Percentiles rank a stretch among this genome's conserved stretches.
These are phyloP conservation scores for Pharmacophagus antenor DNA, from an alignment of 2,888 invertebrate species.

Conservation along the genomic window DNA sequence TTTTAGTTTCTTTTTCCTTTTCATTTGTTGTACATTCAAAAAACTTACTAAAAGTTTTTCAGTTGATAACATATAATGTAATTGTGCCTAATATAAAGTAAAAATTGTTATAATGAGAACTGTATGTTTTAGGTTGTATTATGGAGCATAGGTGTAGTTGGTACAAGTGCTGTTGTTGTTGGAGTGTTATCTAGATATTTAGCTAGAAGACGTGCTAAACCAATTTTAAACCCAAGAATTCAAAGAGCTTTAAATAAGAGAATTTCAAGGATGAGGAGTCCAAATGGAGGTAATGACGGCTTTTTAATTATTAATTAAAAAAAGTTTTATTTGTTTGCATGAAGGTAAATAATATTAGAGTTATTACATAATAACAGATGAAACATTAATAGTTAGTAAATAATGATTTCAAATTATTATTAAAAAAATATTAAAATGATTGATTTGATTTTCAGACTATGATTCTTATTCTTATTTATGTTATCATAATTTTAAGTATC, in stretches of 20 bases:
- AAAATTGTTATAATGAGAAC: background rate
- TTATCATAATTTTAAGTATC: background rate
- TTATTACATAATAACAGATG: background rate
- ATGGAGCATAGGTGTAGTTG: conserved; percentile 85
- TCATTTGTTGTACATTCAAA: background rate
- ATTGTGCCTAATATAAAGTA: background rate
- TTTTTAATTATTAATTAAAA: background rate
- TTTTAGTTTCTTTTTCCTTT: background rate
- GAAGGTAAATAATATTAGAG: background rate
- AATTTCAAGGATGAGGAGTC: conserved; percentile 84
- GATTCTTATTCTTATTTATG: background rate
- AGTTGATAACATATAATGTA: no score
- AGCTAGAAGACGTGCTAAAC: conserved; percentile 84
- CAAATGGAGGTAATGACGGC: conserved; percentile 78
- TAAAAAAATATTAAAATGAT: no score
- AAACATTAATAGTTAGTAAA: no score
- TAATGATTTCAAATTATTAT: no score
- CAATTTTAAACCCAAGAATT: conserved; percentile 82
- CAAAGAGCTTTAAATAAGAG: conserved; percentile 80
- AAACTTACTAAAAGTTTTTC: no score
- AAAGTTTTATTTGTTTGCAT: background rate
- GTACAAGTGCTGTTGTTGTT: conserved; percentile 88
- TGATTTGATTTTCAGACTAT: no score
- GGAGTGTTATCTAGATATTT: conserved; percentile 91
- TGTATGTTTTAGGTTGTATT: conserved; percentile 81